Conservation (phyloP, 2,797 vertebrate genomes). For the Enteromius treurensis region DNA sequence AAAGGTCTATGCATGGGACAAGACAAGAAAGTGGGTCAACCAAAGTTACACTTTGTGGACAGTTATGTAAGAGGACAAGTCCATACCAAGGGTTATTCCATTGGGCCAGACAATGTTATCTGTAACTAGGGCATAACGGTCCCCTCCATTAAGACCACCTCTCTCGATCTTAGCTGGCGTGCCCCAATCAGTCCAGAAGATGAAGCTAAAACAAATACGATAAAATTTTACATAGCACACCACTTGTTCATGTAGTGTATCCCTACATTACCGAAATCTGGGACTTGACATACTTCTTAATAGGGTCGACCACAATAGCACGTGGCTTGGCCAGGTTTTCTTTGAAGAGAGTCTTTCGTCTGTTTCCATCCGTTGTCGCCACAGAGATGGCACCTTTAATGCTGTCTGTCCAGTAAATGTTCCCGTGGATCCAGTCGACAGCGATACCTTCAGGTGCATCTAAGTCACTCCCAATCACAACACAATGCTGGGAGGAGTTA, state of each 20-base stretch:
- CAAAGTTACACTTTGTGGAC: constrained; percentile 18
- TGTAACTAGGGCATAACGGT: constrained; percentile 80
- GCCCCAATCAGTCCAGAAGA: constrained; percentile 95
- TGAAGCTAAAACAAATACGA: constrained; percentile 75
- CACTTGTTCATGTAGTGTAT: background rate
- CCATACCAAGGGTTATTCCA: constrained; percentile 88
- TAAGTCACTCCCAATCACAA: constrained; percentile 73
- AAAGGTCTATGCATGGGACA: constrained; percentile 76
- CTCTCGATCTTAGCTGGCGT: constrained; percentile 87
- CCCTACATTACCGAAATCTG: background rate
- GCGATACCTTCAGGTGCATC: constrained; percentile 86
- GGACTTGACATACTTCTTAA: constrained; percentile 78
- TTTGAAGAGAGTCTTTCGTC: constrained; percentile 82
- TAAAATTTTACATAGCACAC: background rate
- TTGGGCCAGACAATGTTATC: constrained; percentile 90
- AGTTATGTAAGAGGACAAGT: background rate
- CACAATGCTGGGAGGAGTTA: constrained; percentile 71
- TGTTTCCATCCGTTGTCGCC: constrained; percentile 77
- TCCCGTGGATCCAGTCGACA: constrained; percentile 88
- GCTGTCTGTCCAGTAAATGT: constrained; percentile 93
- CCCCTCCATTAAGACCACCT: constrained; percentile 86
- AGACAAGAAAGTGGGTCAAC: constrained; percentile 47
- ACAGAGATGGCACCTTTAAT: constrained; percentile 82
- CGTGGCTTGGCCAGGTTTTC: constrained; percentile 80
- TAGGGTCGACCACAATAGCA: constrained; percentile 87